Conservation (phyloP, 2,888 invertebrate genomes). For the Caenorhabditis sinica region DNA sequence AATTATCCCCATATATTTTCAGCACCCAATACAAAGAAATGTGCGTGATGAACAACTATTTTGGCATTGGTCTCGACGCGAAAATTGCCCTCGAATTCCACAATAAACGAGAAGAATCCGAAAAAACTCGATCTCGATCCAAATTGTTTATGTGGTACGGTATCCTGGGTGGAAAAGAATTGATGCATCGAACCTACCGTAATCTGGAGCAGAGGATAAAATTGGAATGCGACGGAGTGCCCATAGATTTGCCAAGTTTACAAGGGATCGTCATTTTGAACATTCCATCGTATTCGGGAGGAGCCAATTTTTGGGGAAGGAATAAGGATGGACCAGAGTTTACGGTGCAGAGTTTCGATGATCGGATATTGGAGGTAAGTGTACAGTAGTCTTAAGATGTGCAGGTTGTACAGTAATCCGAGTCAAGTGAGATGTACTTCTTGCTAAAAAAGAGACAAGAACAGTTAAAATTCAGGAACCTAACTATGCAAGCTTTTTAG, state of each 20-base stretch:
- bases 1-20: conserved; percentile 54
- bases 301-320: conserved; percentile 97
- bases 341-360: conserved; percentile 95
- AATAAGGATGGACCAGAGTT: conserved; percentile 86
- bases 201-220: conserved; percentile 95
- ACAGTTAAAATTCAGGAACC: too few species aligned
- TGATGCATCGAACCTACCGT: conserved; percentile 92
- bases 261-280: conserved; percentile 96
- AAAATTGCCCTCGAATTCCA: conserved; percentile 98
- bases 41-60: conserved; percentile 99
- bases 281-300: conserved; percentile 98
- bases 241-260: conserved; percentile 94
- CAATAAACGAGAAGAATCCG: conserved; percentile 96
- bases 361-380: conserved; percentile 90
- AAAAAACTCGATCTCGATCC: conserved; percentile 90
- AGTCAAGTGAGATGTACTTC: background rate
- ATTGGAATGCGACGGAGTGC: conserved; percentile 94
- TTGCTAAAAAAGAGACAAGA: background rate
- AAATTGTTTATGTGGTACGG: conserved; percentile 96
- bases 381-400: too few species aligned
- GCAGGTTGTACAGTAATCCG: background rate
- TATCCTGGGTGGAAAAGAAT: conserved; percentile 86
- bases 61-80: conserved; percentile 98
- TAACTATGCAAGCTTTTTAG: too few species aligned
- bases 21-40: conserved; percentile 92